Percentiles rank a stretch among this genome's conserved stretches.
These are phyloP conservation scores for Macroglossus sobrinus DNA, from an alignment of 2,113 vertebrate species.

Conservation along the genomic window DNA sequence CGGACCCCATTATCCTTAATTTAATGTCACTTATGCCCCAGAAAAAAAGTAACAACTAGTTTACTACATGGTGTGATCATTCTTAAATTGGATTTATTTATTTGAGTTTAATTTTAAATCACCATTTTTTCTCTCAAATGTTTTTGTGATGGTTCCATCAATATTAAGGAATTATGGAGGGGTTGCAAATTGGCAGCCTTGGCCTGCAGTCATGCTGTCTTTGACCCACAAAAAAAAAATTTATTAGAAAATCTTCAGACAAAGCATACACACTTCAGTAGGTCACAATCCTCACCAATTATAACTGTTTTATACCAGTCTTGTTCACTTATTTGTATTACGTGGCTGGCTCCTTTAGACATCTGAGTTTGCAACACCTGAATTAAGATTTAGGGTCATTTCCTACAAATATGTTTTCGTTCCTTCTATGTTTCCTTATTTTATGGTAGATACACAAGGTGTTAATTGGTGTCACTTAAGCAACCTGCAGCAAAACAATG, in stretches of 20 bases:
- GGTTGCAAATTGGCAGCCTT: constrained; percentile 29
- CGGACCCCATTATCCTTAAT: background rate
- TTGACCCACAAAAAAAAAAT: background rate
- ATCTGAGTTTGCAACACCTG: background rate
- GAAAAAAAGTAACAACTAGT: background rate
- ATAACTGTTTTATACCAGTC: background rate
- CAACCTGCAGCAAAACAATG: constrained; percentile 15
- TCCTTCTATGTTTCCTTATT: background rate
- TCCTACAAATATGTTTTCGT: constrained; percentile 6
- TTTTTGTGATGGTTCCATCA: constrained; percentile 48
- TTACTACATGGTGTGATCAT: background rate
- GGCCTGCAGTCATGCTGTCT: constrained; percentile 1
- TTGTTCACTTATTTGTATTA: constrained; percentile 27
- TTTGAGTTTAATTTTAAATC: constrained; percentile 59
- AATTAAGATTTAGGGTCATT: constrained; percentile 34
- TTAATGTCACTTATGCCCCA: background rate
- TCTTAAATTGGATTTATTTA: constrained; percentile 50
- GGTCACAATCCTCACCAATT: constrained; percentile 41
- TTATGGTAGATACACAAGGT: background rate
- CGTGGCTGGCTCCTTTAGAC: background rate
- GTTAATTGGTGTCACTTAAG: background rate
- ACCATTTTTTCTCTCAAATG: constrained; percentile 18
- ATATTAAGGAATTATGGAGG: constrained; percentile 47
- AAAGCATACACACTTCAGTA: constrained; percentile 37
- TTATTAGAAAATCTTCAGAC: constrained; percentile 58